These are phyloP conservation scores for Centroberyx gerrardi DNA, from an alignment of 2,797 vertebrate genomes.

Conservation along the genomic window DNA sequence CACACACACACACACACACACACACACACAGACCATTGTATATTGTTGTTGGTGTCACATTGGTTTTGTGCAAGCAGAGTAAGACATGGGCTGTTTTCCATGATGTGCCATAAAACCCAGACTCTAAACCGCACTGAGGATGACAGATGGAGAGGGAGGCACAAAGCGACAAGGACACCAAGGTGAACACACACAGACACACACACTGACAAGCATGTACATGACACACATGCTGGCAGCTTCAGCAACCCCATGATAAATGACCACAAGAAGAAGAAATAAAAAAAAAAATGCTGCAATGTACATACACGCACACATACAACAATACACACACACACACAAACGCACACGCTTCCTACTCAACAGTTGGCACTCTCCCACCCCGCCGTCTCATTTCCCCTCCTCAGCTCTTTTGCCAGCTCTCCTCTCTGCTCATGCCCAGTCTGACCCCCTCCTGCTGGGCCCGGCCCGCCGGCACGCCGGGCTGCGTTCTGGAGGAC, in stretches of 20 bases:
- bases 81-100: slow-evolving; percentile 15
- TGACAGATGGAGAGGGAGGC: slow-evolving; percentile 43
- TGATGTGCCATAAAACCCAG: slow-evolving; percentile 32
- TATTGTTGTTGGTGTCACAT: slow-evolving; percentile 9
- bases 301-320: slow-evolving; percentile 16
- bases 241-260: no score
- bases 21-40: background rate
- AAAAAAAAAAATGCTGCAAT: background rate
- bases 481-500: slow-evolving; percentile 38
- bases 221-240: background rate
- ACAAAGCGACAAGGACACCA: slow-evolving; percentile 32
- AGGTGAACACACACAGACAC: slow-evolving; percentile 35
- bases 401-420: slow-evolving; percentile 39
- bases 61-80: slow-evolving; percentile 22
- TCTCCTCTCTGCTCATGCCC: slow-evolving; percentile 42
- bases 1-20: slow-evolving; percentile 4
- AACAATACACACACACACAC: slow-evolving; percentile 2
- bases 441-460: slow-evolving; percentile 64
- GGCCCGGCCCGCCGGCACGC: slow-evolving; percentile 34
- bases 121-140: slow-evolving; percentile 41
- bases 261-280: background rate
- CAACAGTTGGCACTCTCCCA: slow-evolving; percentile 54
- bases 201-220: slow-evolving; percentile 19
- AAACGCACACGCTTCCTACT: slow-evolving; percentile 23
- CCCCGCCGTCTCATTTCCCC: slow-evolving; percentile 48